Evolutionary conservation across 1,140 invertebrate genomes (phyloP), one percentile per base, ranked within the genome.

Genomic region (Philotrypesis tridentata): DNA sequence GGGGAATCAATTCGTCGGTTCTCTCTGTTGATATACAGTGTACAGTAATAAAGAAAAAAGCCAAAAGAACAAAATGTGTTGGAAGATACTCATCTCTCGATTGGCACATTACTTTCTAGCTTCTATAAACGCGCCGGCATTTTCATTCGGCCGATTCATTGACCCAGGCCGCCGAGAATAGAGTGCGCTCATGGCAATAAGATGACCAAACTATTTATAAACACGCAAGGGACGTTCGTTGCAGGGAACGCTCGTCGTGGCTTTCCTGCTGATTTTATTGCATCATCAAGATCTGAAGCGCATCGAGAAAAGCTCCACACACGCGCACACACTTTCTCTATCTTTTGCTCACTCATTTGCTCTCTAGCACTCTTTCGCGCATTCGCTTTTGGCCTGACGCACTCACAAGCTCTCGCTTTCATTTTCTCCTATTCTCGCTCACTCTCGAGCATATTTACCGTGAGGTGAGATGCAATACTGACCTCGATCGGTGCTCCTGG

Each of bases 401-500:
- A 11, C 61, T 27, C 27, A 25, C 61, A 65, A 27, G 3, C 68
- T 71, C 33, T 55, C 71, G 12, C 14, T 21, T 75, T 37, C 25
- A 7, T 37, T 75, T 27, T 75, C 73, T 23, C 31, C 2, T 8
- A 23, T 21, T 27, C 27, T 37, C 29, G 25, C 55, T 37, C 68
- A 21, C 31, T 71, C 33, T 71, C 68, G 3, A 67, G 23, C 43
- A 29, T 0, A 25, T 72, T 65, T n/a, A 43, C 33, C 55, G 14
- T 2, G 63, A 65, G 23, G 23, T 12, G 8, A 63, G 12, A 67
- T n/a, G 27, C 29, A 77, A 80, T 82, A 85, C 87, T 83, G 67
- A 92, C 91, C 91, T 91, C 83, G 90, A 89, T 87, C 88, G 90
- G 81, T 89, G 89, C 81, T 92, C 91, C 75, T 90, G 89, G 75